A percentile compares a stretch with the other conserved stretches of the same genome.
phyloP scores from a whole-genome alignment of 92 coral and sea anemone genomes.

The Scolanthus callimorphus region DNA sequence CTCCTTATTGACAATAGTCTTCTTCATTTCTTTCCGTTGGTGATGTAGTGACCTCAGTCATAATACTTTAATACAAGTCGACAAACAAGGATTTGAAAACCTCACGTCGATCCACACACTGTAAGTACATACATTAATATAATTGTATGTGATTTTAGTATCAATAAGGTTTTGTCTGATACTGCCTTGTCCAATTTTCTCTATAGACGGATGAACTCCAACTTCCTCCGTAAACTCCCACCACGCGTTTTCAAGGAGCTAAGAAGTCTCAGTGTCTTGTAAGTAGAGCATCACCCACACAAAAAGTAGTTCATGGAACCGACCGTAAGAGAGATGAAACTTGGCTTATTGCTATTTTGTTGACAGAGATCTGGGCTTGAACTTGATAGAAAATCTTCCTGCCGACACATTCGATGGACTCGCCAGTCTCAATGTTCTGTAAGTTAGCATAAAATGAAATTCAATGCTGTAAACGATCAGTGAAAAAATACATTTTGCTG shows the following conservation, averaged over 20 bases:
- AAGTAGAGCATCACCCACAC: no score
- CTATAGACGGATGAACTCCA: constrained; percentile 7
- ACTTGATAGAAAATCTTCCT: neutral
- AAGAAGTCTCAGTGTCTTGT: constrained; percentile 2
- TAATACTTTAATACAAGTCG: neutral
- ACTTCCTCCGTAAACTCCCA: constrained; percentile 10
- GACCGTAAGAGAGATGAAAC: neutral
- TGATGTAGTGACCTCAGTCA: neutral
- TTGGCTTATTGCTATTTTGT: neutral
- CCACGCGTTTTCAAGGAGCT: neutral
- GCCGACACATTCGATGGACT: neutral
- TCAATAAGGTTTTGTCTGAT: no score
- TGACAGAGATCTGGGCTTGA: constrained; percentile 3
- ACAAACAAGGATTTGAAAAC: neutral
- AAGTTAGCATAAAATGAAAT: no score
- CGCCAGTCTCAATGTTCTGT: constrained; percentile 1
- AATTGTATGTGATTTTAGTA: no score
- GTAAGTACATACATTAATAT: no score
- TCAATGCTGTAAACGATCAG: no score
- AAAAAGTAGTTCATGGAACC: no score
- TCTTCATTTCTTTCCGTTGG: neutral
- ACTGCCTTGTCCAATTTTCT: no score
- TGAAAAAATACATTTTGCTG: neutral
- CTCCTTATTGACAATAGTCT: neutral
- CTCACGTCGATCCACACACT: neutral